A percentile compares a stretch with the other conserved stretches of the same genome.
Evolutionary conservation across 1,140 invertebrate species (phyloP).

Genomic region (Penaeus indicus): DNA sequence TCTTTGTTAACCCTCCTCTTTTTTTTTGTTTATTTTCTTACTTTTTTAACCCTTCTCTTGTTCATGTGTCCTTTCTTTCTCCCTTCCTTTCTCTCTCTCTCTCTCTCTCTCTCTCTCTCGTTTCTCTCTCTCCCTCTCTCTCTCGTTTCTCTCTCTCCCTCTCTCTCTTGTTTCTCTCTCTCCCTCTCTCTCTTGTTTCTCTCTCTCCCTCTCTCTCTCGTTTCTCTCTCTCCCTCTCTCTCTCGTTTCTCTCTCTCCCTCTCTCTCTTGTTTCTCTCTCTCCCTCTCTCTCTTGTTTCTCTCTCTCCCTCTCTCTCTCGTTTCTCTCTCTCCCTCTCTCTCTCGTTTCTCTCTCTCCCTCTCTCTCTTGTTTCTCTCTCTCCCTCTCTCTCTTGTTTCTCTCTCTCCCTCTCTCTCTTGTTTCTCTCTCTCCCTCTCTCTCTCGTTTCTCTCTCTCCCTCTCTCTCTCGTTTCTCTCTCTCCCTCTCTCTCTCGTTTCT

Average conservation of each 20-base stretch:
- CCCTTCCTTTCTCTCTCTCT: background rate
- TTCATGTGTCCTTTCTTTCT: background rate
- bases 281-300: too few species aligned
- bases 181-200: too few species aligned
- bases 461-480: background rate
- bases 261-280: too few species aligned
- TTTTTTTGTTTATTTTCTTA: too few species aligned
- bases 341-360: too few species aligned
- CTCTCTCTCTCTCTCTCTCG: background rate
- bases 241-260: too few species aligned
- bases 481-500: background rate
- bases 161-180: too few species aligned
- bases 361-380: background rate
- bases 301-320: too few species aligned
- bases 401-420: background rate
- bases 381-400: background rate
- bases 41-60: background rate
- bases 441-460: background rate
- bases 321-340: too few species aligned
- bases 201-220: too few species aligned
- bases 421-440: conserved; percentile 19
- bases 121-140: background rate
- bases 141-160: background rate
- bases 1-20: too few species aligned
- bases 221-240: too few species aligned